Conservation (phyloP, 1,140 invertebrate species). For the Drosophila kikkawai region DNA sequence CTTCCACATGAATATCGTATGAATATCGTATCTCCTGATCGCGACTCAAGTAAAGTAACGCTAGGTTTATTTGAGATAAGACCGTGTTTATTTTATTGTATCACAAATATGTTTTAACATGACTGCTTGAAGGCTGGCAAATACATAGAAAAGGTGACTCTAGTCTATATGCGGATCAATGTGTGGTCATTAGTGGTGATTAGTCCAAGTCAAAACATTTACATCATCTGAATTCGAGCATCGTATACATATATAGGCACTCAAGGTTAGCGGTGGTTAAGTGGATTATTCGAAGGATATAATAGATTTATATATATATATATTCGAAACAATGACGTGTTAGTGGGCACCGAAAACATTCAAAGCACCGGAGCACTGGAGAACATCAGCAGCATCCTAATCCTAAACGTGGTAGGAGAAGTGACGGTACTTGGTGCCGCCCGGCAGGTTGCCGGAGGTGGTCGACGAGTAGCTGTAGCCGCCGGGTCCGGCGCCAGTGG, state of each 20-base stretch:
- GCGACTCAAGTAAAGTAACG: conserved; percentile 32
- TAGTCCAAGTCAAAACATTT: conserved; percentile 69
- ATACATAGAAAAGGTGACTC: conserved; percentile 53
- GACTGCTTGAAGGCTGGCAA: conserved; percentile 58
- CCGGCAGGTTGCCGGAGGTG: conserved; percentile 91
- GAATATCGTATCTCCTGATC: conserved; percentile 67
- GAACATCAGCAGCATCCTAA: conserved; percentile 14
- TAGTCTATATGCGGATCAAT: conserved; percentile 58
- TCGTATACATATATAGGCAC: conserved; percentile 48
- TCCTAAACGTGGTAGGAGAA: conserved; percentile 93
- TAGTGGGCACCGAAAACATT: conserved; percentile 44
- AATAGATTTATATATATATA: conserved; percentile 20
- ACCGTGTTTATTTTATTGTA: conserved; percentile 75
- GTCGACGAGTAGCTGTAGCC: conserved; percentile 92
- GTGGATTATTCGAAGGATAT: conserved; percentile 40
- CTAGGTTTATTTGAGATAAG: conserved; percentile 57
- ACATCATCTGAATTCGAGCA: conserved; percentile 60
- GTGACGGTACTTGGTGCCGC: conserved; percentile 92
- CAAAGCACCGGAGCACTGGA: conserved; percentile 25
- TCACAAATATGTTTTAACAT: conserved; percentile 79
- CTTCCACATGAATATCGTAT: conserved; percentile 75
- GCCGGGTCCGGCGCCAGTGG: conserved; percentile 90
- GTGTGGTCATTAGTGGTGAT: conserved; percentile 67
- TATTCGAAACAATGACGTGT: conserved; percentile 45
- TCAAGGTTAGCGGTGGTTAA: conserved; percentile 57